Evolutionary conservation across 2,888 invertebrate species (phyloP).

Genomic region (Biston betularia): DNA sequence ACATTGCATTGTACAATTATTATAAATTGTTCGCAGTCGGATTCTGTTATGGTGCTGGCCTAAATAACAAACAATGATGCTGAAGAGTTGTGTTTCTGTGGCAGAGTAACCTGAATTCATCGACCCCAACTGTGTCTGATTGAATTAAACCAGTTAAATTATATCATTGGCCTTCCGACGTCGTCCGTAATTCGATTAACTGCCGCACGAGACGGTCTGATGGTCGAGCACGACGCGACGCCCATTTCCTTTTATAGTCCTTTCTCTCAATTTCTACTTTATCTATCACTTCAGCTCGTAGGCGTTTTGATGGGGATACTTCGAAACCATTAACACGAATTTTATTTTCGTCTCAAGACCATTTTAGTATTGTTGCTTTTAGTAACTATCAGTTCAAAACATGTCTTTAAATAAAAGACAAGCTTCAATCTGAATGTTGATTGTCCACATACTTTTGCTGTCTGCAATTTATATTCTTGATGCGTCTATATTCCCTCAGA

Average conservation of each 20-base stretch:
- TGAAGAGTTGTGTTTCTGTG: constrained; percentile 56
- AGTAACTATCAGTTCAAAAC: constrained; percentile 15
- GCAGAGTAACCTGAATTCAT: constrained; percentile 74
- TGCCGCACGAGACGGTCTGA: constrained; percentile 63
- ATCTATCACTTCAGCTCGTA: constrained; percentile 45
- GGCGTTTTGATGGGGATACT: constrained; percentile 41
- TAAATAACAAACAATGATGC: constrained; percentile 60
- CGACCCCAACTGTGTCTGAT: constrained; percentile 78
- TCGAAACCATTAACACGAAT: constrained; percentile 32
- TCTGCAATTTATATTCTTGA: constrained; percentile 59
- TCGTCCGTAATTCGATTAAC: constrained; percentile 78
- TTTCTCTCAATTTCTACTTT: constrained; percentile 49
- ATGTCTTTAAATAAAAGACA: constrained; percentile 43
- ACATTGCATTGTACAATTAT: constrained; percentile 6
- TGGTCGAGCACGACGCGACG: constrained; percentile 53
- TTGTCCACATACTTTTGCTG: constrained; percentile 54
- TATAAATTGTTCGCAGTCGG: constrained; percentile 9
- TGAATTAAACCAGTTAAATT: constrained; percentile 83
- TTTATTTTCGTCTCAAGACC: constrained; percentile 29
- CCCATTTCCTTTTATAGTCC: constrained; percentile 58
- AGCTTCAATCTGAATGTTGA: constrained; percentile 48
- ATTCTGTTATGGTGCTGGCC: constrained; percentile 53
- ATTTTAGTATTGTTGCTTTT: constrained; percentile 17
- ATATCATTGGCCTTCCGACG: constrained; percentile 78
- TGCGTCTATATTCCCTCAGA: constrained; percentile 59